These are phyloP conservation scores for Alcedo quadribrachys DNA, from an alignment of 2,797 vertebrate genomes.

Conservation along the genomic window DNA sequence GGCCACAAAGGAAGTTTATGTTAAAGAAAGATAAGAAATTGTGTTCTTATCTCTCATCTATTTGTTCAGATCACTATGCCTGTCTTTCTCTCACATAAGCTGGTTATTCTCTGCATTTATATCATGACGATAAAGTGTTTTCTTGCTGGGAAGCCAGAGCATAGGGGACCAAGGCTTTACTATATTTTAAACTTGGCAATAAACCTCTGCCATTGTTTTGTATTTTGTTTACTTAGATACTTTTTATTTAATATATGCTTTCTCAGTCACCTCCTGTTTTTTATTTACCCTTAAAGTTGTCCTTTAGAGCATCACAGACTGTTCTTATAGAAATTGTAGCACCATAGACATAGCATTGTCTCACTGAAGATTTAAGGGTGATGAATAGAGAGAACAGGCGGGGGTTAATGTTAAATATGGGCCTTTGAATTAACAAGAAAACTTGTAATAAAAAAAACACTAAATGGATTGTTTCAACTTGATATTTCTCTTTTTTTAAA, in stretches of 20 bases:
- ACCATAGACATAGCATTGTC: background rate
- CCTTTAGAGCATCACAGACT: background rate
- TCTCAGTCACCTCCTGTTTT: background rate
- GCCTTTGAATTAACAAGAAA: background rate
- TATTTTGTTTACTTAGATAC: background rate
- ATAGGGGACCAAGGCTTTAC: background rate
- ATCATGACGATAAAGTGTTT: background rate
- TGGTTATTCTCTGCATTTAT: background rate
- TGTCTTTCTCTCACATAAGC: background rate
- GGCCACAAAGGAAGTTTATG: constrained; percentile 22
- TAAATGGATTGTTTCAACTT: background rate
- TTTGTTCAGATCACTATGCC: background rate
- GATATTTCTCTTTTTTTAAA: background rate
- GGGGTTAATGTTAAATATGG: background rate
- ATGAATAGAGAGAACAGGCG: background rate
- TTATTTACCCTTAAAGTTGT: background rate
- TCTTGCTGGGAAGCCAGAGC: background rate
- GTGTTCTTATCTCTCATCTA: background rate
- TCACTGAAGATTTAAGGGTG: background rate
- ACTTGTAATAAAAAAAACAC: background rate
- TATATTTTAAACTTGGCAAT: background rate
- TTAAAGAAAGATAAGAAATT: constrained; percentile 7
- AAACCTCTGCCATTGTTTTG: background rate
- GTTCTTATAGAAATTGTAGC: background rate
- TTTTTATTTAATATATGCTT: background rate